phyloP scores from a whole-genome alignment of 2,797 vertebrate genomes.

The Chaenodraco wilsoni region DNA sequence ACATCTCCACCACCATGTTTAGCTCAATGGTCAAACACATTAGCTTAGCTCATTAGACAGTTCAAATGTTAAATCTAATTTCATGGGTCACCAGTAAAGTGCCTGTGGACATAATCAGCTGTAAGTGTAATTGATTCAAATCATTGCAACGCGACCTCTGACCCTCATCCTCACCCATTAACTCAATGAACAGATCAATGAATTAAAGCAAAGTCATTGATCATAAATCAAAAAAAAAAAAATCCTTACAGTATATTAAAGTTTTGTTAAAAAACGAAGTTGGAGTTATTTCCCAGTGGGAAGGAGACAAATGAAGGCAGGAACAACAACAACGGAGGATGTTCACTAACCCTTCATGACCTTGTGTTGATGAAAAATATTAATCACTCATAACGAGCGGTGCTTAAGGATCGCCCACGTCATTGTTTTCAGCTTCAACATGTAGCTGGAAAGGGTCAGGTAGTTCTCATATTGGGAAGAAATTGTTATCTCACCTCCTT shows the following conservation, averaged over 20 bases:
- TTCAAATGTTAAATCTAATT: slow-evolving; percentile 65
- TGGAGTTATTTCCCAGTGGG: background rate
- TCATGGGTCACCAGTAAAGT: slow-evolving; percentile 62
- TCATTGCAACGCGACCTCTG: slow-evolving; percentile 43
- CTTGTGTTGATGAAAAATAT: slow-evolving; percentile 58
- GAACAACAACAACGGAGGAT: background rate
- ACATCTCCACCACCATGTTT: slow-evolving; percentile 20
- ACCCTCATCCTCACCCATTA: slow-evolving; percentile 17
- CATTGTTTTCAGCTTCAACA: slow-evolving; percentile 25
- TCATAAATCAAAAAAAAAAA: background rate
- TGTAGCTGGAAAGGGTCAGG: slow-evolving; percentile 52
- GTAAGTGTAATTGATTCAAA: slow-evolving; percentile 51
- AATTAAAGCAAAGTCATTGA: slow-evolving; percentile 21
- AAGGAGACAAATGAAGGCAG: slow-evolving; percentile 2
- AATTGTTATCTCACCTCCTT: slow-evolving; percentile 1
- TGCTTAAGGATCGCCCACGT: slow-evolving; percentile 27
- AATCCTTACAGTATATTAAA: too few relatives aligned
- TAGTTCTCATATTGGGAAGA: background rate
- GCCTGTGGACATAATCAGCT: slow-evolving; percentile 41
- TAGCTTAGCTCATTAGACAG: slow-evolving; percentile 61
- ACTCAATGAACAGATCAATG: slow-evolving; percentile 5
- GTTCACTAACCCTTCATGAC: slow-evolving; percentile 45
- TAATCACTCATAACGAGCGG: slow-evolving; percentile 59
- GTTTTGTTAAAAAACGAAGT: background rate
- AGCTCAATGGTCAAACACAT: slow-evolving; percentile 45